Evolutionary conservation across 1,140 invertebrate species (phyloP), one percentile per base, ranked within the genome.

Genomic region (Trichogramma pretiosum): DNA sequence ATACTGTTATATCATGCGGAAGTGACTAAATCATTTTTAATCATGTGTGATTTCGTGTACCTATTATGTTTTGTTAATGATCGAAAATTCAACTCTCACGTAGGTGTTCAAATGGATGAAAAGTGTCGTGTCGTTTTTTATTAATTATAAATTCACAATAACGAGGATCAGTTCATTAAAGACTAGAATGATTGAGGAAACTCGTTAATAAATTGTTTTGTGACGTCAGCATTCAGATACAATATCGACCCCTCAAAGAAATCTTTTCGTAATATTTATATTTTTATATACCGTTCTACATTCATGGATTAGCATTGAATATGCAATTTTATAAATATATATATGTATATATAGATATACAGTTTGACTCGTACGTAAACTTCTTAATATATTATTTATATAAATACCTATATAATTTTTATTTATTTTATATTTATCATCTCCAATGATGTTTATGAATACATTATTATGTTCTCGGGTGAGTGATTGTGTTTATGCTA

Each of bases 81-180:
- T n/a, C n/a, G n/a, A n/a, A n/a, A n/a, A n/a, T n/a, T n/a, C n/a
- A n/a, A n/a, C n/a, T n/a, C n/a, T n/a, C n/a, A n/a, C n/a, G n/a
- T n/a, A n/a, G n/a, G n/a, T n/a, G n/a, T n/a, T n/a, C n/a, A n/a
- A n/a, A n/a, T n/a, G n/a, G n/a, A n/a, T n/a, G n/a, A n/a, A 22
- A 7, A n/a, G 35, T 36, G 35, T 36, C 2, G 18, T 22, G n/a
- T 37, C 35, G 7, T 19, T n/a, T 19, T 21, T 21, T 19, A 22
- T 24, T 5, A 24, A 35, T n/a, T 37, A 43, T 43, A 43, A 43
- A 43, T 43, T 42, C 33, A n/a, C n/a, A 11, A 45, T 50, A 37
- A 50, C 48, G 42, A 50, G 48, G 48, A 50, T 50, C 38, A 42
- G 48, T 50, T 50, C 48, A 35, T 50, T 50, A 50, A n/a, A 50